These are phyloP conservation scores for Lysandra coridon DNA, from an alignment of 2,888 invertebrate genomes.

Conservation along the genomic window DNA sequence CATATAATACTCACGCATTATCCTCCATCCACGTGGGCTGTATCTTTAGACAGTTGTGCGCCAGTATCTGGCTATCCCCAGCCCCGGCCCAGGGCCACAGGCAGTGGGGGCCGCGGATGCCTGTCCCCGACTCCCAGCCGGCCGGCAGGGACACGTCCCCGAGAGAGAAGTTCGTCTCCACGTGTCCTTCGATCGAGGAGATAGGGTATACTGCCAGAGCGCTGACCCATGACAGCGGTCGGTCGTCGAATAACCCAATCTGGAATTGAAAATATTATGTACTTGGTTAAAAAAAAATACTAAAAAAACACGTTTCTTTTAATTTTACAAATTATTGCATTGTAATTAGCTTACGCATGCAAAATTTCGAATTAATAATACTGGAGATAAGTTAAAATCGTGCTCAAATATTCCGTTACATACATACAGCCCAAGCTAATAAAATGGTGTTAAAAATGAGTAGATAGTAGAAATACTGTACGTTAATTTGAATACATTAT, in stretches of 20 bases:
- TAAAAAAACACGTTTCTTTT: no score
- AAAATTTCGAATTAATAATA: no score
- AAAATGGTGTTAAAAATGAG: no score
- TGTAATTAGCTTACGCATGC: no score
- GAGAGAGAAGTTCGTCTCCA: constrained; percentile 76
- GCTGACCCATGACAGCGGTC: constrained; percentile 65
- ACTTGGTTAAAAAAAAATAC: no score
- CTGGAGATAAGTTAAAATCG: no score
- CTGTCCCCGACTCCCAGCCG: constrained; percentile 77
- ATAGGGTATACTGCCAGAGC: constrained; percentile 60
- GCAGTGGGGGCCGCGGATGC: constrained; percentile 75
- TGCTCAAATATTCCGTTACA: no score
- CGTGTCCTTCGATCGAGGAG: constrained; percentile 64
- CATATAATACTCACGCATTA: constrained; percentile 57
- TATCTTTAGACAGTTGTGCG: constrained; percentile 87
- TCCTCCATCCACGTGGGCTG: constrained; percentile 94
- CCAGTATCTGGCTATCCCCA: constrained; percentile 79
- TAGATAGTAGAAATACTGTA: no score
- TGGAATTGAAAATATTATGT: constrained; percentile 44
- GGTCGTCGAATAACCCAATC: constrained; percentile 67
- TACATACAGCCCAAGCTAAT: no score
- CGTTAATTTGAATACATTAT: no score
- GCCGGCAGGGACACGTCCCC: constrained; percentile 79
- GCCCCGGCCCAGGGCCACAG: constrained; percentile 87
- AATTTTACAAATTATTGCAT: no score